phyloP scores from a whole-genome alignment of 2,888 invertebrate species.

The Platypus cylindrus region DNA sequence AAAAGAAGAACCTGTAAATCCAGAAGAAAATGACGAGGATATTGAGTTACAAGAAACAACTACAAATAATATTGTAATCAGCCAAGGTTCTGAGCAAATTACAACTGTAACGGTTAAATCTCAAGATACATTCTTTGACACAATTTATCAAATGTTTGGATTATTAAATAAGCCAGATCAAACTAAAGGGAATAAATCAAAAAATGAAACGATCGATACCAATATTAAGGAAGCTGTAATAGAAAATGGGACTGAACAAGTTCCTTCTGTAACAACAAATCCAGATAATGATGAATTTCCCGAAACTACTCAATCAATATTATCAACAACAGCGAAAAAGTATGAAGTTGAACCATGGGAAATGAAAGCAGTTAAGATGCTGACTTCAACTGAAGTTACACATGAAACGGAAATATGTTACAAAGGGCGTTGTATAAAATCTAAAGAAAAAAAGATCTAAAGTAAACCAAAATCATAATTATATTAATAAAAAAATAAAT shows the following conservation, averaged over 20 bases:
- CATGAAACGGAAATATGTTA: constrained; percentile 84
- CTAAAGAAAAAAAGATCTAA: constrained; percentile 25
- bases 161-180: not conserved
- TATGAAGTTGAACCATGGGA: constrained; percentile 36
- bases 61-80: no score
- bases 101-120: constrained; percentile 16
- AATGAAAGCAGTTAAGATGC: constrained; percentile 53
- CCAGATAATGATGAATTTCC: constrained; percentile 10
- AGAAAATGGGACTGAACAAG: no score
- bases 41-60: no score
- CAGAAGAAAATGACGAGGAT: constrained; percentile 1
- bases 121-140: constrained; percentile 26
- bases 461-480: constrained; percentile 6
- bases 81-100: no score
- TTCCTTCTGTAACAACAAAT: no score
- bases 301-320: constrained; percentile 21
- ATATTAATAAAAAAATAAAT: constrained; percentile 4
- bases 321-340: constrained; percentile 25
- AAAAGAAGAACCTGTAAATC: not conserved
- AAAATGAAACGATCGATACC: not conserved
- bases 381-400: constrained; percentile 68
- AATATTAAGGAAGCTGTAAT: constrained; percentile 1
- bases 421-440: constrained; percentile 71
- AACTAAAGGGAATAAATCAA: constrained; percentile 10
- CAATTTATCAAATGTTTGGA: constrained; percentile 28